Base-by-base conservation (phyloP, 37 sponge, comb jelly and placozoan species). In the Lycopodina hypogea region DNA sequence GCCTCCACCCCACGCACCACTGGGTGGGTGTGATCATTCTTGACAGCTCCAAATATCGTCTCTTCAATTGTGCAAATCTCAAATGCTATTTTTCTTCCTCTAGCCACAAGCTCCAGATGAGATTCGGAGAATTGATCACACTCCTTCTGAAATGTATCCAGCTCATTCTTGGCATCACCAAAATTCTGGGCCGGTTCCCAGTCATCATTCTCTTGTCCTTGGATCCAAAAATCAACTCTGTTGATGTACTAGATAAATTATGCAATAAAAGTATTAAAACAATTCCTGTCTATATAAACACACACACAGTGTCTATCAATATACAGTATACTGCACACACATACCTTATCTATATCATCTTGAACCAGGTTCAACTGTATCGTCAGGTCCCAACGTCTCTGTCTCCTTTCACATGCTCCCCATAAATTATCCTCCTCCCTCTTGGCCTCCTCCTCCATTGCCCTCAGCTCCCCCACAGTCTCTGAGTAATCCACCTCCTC, bases 91-190 rank as follows among this genome's bases (percentile, higher is more conserved):
- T 33, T 69, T 57, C 34, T 42, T 29, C 87, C 87, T 26, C 62
- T 56, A 37, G 33, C 62, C 7, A 75, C 30, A 19, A 80, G 72
- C 3, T 57, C 59, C 21, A 63, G 45, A 45, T 68, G 51, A 12
- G 72, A 67, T n/a, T 42, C 35, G 28, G 48, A 7, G 7, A 72
- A 17, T 36, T 55, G 76, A 15, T 69, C 38, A 69, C 80, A 80
- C 69, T 78, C 81, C 9, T 71, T 36, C 61, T 86, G 79, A 68
- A 86, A 86, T 38, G 42, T 30, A 15, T 80, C 75, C 51, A 82
- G 63, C 50, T 80, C 69, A 8, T 80, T 52, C 56, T 84, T 80
- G 2, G 75, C 75, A 21, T 73, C 75, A 22, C 56, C 55, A 32
- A 35, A 12, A 42, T 78, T 83, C 56, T 42, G 79, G 63, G 79